Conservation (phyloP, 37 sponge, comb jelly and placozoan genomes). For the Chondrosia reniformis region DNA sequence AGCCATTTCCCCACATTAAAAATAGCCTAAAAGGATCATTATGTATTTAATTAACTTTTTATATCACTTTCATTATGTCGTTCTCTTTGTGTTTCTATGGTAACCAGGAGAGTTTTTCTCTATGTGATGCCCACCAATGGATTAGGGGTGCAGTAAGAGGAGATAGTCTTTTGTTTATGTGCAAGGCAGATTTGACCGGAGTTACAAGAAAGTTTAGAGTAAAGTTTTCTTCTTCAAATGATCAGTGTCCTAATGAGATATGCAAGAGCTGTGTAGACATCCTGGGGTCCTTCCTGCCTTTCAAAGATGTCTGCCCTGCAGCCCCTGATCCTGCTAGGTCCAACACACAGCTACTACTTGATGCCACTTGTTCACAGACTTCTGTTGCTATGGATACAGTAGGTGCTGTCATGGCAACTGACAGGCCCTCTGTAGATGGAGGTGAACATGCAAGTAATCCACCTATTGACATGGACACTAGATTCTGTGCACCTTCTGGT, state of each 20-base stretch:
- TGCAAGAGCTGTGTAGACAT: constrained; percentile 33
- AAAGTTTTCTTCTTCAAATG: constrained; percentile 37
- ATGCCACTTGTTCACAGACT: neutral
- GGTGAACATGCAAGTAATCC: too few relatives aligned
- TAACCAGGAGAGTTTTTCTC: constrained; percentile 81
- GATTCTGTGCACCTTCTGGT: too few relatives aligned
- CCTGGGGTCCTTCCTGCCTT: constrained; percentile 30
- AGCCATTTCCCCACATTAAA: too few relatives aligned
- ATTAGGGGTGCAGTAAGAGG: constrained; percentile 74
- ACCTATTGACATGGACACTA: too few relatives aligned
- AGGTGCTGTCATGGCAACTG: neutral
- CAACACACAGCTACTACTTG: neutral
- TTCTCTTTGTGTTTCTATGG: too few relatives aligned
- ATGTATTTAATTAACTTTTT: too few relatives aligned
- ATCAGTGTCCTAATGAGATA: constrained; percentile 27
- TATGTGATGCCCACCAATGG: constrained; percentile 75
- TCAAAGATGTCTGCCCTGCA: constrained; percentile 39
- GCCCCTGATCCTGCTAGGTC: neutral
- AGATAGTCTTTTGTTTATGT: constrained; percentile 80
- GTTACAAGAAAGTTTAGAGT: constrained; percentile 59
- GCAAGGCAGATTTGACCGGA: constrained; percentile 31
- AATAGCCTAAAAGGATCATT: too few relatives aligned
- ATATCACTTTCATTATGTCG: too few relatives aligned
- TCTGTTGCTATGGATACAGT: too few relatives aligned
- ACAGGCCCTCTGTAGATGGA: too few relatives aligned